These are phyloP conservation scores for Blastobasis adustella DNA, from an alignment of 2,888 invertebrate species.

Conservation along the genomic window DNA sequence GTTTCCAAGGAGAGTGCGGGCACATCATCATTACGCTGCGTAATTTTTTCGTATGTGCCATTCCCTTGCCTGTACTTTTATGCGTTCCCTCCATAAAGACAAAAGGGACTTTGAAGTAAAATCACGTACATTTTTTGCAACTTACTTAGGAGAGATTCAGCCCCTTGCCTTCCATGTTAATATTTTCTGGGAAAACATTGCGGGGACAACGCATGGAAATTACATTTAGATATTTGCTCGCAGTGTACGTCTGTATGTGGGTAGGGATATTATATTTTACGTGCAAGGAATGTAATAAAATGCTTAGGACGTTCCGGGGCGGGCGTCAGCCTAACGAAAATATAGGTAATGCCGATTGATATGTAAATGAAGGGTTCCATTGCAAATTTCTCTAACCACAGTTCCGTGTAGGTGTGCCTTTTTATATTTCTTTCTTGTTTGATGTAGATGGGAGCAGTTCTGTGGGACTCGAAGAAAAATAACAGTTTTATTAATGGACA, in stretches of 20 bases:
- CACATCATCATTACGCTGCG: conserved; percentile 72
- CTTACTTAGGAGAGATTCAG: conserved; percentile 74
- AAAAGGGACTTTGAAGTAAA: conserved; percentile 75
- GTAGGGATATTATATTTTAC: conserved; percentile 74
- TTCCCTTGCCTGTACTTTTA: conserved; percentile 70
- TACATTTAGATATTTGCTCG: conserved; percentile 74
- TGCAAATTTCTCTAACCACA: conserved; percentile 43
- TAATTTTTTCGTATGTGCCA: conserved; percentile 73
- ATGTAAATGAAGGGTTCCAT: conserved; percentile 61
- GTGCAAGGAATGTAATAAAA: conserved; percentile 72
- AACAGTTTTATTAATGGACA: too few relatives aligned
- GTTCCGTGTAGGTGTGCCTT: too few relatives aligned
- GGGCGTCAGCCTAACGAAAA: conserved; percentile 27
- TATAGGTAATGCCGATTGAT: conserved; percentile 63
- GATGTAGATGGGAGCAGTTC: too few relatives aligned
- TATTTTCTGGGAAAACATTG: conserved; percentile 74
- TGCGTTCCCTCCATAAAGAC: conserved; percentile 72
- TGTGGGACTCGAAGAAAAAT: too few relatives aligned
- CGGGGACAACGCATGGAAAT: conserved; percentile 75
- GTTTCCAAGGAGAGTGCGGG: conserved; percentile 63
- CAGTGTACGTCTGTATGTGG: conserved; percentile 66
- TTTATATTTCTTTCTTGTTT: too few relatives aligned
- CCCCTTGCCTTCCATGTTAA: conserved; percentile 73
- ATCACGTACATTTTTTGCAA: conserved; percentile 76
- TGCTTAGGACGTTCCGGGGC: conserved; percentile 43